Evolutionary conservation across 2,888 invertebrate species (phyloP).

Genomic region (Tipula confusa): DNA sequence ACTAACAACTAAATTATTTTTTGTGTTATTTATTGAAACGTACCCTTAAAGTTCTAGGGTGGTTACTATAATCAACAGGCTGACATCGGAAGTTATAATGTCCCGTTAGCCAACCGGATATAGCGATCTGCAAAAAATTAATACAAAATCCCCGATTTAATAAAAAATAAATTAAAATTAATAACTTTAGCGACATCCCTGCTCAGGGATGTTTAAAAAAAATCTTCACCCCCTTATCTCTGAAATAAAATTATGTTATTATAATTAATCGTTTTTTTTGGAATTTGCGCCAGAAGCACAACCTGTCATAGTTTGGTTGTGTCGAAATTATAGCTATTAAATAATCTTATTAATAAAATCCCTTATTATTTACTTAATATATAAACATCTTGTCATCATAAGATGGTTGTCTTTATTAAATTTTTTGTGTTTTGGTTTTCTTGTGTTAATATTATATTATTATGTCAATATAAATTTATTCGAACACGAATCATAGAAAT

Average conservation of each 20-base stretch:
- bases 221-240: neutral
- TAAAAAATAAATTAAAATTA: neutral
- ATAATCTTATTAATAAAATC: neutral
- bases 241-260: slow-evolving; percentile 40
- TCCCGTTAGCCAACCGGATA: slow-evolving; percentile 91
- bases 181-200: neutral
- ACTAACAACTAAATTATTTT: neutral
- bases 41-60: slow-evolving; percentile 88
- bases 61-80: slow-evolving; percentile 92
- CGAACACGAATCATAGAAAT: slow-evolving; percentile 21
- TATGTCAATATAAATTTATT: neutral
- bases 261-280: neutral
- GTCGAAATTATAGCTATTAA: neutral
- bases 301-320: neutral
- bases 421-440: neutral
- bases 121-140: slow-evolving; percentile 64
- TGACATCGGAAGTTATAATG: slow-evolving; percentile 94
- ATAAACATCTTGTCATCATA: slow-evolving; percentile 5
- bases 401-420: neutral
- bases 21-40: slow-evolving; percentile 38
- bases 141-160: neutral
- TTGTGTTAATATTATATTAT: too few relatives aligned
- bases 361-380: neutral
- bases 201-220: neutral
- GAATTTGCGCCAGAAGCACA: neutral